A percentile compares a stretch with the other conserved stretches of the same genome.
These are phyloP conservation scores for Petromus typicus DNA, from an alignment of 2,113 vertebrate species.

Conservation along the genomic window DNA sequence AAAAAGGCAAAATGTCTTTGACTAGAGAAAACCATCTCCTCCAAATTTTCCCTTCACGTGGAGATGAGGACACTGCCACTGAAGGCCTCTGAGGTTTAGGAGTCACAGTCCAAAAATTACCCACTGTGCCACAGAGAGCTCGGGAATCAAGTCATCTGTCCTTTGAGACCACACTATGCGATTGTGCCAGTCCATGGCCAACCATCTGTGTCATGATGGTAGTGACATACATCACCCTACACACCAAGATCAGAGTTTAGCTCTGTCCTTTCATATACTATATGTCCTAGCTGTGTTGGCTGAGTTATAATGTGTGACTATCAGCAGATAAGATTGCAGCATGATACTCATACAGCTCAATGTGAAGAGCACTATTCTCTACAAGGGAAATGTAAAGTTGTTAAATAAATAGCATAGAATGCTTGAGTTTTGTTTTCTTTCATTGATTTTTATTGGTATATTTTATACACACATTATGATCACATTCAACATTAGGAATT, in stretches of 20 bases:
- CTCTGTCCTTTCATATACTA: neutral
- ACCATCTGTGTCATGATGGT: neutral
- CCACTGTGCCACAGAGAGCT: neutral
- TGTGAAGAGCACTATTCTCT: neutral
- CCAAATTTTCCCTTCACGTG: neutral
- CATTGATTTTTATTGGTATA: no score
- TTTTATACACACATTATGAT: no score
- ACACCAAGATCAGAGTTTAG: neutral
- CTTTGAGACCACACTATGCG: neutral
- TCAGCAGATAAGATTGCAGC: neutral
- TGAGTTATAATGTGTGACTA: neutral
- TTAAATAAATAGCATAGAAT: neutral
- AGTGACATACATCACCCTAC: neutral
- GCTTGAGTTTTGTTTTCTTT: slow-evolving; percentile 9
- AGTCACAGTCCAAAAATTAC: neutral
- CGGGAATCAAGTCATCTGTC: neutral
- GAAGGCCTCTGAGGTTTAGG: neutral
- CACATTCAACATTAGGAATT: no score
- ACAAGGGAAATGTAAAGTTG: neutral
- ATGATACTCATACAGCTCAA: neutral
- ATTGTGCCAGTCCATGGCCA: neutral
- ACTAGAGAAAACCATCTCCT: neutral
- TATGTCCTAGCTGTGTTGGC: neutral
- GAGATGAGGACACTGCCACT: neutral
- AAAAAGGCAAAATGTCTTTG: neutral